These are phyloP conservation scores for Tromatobia lineatoria DNA, from an alignment of 2,888 invertebrate species.

Conservation along the genomic window DNA sequence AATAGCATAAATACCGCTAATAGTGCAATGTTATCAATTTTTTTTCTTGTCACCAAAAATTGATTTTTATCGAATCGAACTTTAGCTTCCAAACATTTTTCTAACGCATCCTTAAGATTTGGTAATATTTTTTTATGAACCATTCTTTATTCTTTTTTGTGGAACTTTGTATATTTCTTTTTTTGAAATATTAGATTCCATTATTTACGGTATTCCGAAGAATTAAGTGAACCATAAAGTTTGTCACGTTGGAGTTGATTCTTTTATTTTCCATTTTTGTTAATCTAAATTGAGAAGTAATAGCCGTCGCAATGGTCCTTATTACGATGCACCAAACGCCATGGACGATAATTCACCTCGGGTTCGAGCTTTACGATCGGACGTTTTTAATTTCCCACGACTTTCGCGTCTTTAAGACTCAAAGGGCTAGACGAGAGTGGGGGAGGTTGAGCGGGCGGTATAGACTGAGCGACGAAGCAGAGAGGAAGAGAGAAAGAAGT, in stretches of 20 bases:
- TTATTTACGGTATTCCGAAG: too few relatives aligned
- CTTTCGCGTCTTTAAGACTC: slow-evolving; percentile 53
- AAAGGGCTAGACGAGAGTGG: slow-evolving; percentile 34
- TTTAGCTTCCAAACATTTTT: too few relatives aligned
- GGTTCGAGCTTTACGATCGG: slow-evolving; percentile 83
- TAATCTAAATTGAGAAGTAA: slow-evolving; percentile 59
- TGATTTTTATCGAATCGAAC: too few relatives aligned
- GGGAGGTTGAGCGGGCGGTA: not conserved
- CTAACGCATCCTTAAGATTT: not conserved
- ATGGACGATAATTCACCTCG: slow-evolving; percentile 80
- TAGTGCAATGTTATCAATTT: too few relatives aligned
- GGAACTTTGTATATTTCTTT: not conserved
- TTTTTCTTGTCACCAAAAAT: too few relatives aligned
- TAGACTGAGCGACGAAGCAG: slow-evolving; percentile 61
- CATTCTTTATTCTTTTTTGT: not conserved
- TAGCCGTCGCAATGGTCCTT: slow-evolving; percentile 64
- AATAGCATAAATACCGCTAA: too few relatives aligned
- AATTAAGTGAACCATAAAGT: too few relatives aligned
- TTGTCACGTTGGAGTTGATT: not conserved
- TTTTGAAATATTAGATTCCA: too few relatives aligned
- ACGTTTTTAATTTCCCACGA: slow-evolving; percentile 84
- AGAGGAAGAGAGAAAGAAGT: slow-evolving; percentile 38
- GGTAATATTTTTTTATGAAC: not conserved
- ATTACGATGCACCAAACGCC: slow-evolving; percentile 83
- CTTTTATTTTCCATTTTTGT: slow-evolving; percentile 1